A percentile compares a stretch with the other conserved stretches of the same genome.
phyloP scores from a whole-genome alignment of 2,113 vertebrate species.

The Eidolon helvum region DNA sequence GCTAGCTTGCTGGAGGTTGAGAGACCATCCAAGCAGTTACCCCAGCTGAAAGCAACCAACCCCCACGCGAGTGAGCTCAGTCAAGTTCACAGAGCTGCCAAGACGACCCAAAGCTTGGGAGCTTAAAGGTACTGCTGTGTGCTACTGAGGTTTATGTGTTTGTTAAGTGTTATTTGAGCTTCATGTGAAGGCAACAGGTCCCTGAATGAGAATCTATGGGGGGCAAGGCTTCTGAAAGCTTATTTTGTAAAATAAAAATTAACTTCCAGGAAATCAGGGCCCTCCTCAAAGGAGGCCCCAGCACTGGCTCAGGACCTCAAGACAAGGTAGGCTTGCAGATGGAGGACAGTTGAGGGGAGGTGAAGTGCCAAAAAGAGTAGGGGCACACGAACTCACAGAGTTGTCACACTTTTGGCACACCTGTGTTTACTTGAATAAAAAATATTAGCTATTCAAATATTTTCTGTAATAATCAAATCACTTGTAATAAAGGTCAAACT shows the following conservation, averaged over 20 bases:
- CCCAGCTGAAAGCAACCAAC: background rate
- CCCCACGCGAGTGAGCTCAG: background rate
- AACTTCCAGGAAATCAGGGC: background rate
- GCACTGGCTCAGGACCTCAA: background rate
- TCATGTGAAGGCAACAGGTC: background rate
- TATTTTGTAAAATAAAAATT: background rate
- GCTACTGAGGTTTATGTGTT: background rate
- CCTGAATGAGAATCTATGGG: background rate
- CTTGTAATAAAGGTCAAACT: slow-evolving; percentile 27
- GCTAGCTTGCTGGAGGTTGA: background rate
- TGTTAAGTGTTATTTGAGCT: background rate
- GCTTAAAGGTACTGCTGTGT: accelerated
- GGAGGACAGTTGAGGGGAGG: accelerated
- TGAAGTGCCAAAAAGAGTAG: background rate
- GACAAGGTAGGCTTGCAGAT: background rate
- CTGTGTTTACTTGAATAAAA: slow-evolving; percentile 7
- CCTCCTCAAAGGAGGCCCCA: background rate
- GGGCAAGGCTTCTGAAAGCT: background rate
- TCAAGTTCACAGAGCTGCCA: background rate
- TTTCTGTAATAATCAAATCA: background rate
- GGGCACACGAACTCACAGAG: background rate
- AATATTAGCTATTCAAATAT: background rate
- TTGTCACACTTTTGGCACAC: background rate
- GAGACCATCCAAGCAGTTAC: background rate
- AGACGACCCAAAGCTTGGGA: background rate